Evolutionary conservation across 2,113 vertebrate genomes (phyloP).

Genomic region (Dascyllus trimaculatus): DNA sequence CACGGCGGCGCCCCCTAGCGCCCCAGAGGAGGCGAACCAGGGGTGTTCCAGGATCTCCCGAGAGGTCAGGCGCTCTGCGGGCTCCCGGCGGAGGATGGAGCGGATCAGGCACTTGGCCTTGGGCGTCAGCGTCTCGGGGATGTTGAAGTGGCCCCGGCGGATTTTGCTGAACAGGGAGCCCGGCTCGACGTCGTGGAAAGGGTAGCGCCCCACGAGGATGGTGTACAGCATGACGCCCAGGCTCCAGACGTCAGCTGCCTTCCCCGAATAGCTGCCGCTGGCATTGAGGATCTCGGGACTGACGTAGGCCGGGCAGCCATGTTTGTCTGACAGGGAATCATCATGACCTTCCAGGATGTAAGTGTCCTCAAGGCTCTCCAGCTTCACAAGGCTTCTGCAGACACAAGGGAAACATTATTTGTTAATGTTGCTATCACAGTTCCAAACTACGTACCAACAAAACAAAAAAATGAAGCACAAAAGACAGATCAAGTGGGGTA

Average conservation of each 20-base stretch:
- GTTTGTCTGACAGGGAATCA: constrained; percentile 98
- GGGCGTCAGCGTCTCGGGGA: constrained; percentile 97
- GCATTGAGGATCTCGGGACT: constrained; percentile 99
- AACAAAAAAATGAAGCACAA: constrained; percentile 2
- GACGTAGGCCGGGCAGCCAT: constrained; percentile 98
- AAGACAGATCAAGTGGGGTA: constrained; percentile 34
- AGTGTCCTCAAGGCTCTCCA: constrained; percentile 98
- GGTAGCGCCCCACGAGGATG: constrained; percentile 98
- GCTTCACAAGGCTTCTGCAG: constrained; percentile 92
- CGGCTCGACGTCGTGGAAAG: constrained; percentile 98
- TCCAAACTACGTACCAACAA: constrained; percentile 2
- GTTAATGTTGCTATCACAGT: not conserved
- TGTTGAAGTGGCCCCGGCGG: constrained; percentile 97
- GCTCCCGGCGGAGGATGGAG: constrained; percentile 96
- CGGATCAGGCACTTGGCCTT: constrained; percentile 99
- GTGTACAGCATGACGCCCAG: constrained; percentile 99
- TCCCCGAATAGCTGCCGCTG: constrained; percentile 98
- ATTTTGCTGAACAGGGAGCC: constrained; percentile 99
- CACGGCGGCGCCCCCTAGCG: constrained; percentile 82
- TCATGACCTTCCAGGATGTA: constrained; percentile 93
- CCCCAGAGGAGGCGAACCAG: constrained; percentile 94
- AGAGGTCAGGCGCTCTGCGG: constrained; percentile 95
- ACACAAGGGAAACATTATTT: constrained; percentile 9
- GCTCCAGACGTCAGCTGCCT: constrained; percentile 98
- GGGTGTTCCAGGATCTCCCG: constrained; percentile 98